phyloP scores from a whole-genome alignment of 2,888 invertebrate genomes.

The Xanthia togata region DNA sequence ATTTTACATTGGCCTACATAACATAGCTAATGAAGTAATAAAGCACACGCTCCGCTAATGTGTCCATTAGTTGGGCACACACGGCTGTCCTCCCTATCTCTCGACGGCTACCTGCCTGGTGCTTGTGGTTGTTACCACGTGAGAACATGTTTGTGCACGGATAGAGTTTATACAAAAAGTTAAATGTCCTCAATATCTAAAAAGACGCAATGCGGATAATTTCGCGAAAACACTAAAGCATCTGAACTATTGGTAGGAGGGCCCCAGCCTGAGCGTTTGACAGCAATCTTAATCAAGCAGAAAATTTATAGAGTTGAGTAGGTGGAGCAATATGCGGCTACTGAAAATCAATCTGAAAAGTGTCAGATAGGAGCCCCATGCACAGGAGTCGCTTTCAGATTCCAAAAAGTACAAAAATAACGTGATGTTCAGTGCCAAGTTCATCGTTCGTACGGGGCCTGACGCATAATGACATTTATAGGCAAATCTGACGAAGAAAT shows the following conservation, averaged over 20 bases:
- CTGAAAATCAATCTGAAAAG: neutral
- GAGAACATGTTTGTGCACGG: neutral
- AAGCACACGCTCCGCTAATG: constrained; percentile 53
- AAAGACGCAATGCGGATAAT: neutral
- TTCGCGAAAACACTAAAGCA: neutral
- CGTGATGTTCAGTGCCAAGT: too few species aligned
- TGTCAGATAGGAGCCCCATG: neutral
- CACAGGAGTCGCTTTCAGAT: too few species aligned
- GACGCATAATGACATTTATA: too few species aligned
- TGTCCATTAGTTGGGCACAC: constrained; percentile 55
- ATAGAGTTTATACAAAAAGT: neutral
- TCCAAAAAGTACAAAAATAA: too few species aligned
- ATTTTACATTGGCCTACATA: constrained; percentile 13
- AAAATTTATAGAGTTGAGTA: neutral
- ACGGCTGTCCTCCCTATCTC: constrained; percentile 12
- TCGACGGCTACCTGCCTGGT: constrained; percentile 4
- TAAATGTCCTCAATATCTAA: neutral
- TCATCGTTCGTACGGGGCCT: neutral
- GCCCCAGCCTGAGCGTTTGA: neutral
- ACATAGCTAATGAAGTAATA: constrained; percentile 18
- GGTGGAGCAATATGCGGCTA: neutral
- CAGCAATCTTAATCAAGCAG: neutral
- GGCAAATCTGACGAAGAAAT: too few species aligned
- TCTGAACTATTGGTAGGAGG: neutral
- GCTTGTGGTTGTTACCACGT: constrained; percentile 3